A percentile compares a stretch with the other conserved stretches of the same genome.
phyloP scores from a whole-genome alignment of 2,888 invertebrate genomes.

The Nomada goodeniana region DNA sequence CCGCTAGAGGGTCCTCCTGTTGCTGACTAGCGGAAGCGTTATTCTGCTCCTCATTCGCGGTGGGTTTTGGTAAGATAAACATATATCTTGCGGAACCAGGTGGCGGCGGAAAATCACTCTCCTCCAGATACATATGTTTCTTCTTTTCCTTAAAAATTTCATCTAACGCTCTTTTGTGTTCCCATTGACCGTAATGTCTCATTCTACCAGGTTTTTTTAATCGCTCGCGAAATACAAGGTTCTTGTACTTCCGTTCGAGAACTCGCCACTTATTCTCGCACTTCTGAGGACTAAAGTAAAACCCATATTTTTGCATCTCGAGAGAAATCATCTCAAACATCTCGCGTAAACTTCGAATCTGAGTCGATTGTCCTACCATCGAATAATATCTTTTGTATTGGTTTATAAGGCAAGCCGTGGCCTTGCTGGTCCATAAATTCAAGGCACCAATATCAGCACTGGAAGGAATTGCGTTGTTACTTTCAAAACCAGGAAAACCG shows the following conservation, averaged over 20 bases:
- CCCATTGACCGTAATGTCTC: constrained; percentile 80
- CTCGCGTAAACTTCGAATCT: constrained; percentile 77
- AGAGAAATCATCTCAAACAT: constrained; percentile 81
- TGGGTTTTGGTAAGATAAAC: constrained; percentile 63
- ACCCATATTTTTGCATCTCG: constrained; percentile 78
- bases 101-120: constrained; percentile 68
- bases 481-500: constrained; percentile 63
- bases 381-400: constrained; percentile 79
- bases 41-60: constrained; percentile 21
- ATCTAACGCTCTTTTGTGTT: constrained; percentile 79
- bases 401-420: constrained; percentile 78
- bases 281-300: constrained; percentile 79
- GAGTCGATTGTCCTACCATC: constrained; percentile 77
- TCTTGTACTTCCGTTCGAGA: constrained; percentile 80
- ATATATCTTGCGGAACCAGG: constrained; percentile 42
- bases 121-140: constrained; percentile 71
- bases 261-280: constrained; percentile 82
- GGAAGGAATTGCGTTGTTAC: constrained; percentile 55
- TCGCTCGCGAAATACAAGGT: constrained; percentile 77
- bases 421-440: constrained; percentile 79
- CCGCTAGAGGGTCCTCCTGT: constrained; percentile 32
- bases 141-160: constrained; percentile 79
- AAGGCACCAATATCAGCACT: constrained; percentile 67
- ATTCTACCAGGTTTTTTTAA: constrained; percentile 80
- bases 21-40: constrained; percentile 17